Conservation (phyloP, 2,888 invertebrate genomes). For the Hedychridium roseum region DNA sequence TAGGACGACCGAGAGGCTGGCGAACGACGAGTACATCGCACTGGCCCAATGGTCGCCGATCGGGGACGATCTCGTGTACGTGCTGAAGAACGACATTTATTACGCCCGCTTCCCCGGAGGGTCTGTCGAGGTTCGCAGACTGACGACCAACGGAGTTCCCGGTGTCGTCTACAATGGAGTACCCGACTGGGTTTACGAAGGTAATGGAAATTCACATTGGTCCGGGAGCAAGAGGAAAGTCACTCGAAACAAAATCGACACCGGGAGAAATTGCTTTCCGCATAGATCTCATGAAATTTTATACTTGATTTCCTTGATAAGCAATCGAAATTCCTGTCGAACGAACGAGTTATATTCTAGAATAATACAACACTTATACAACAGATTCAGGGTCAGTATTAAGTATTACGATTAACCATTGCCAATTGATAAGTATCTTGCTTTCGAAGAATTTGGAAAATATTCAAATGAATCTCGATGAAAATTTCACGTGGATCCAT, state of each 20-base stretch:
- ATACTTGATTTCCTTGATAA: conserved; percentile 7
- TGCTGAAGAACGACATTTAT: conserved; percentile 76
- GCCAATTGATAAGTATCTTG: too few species aligned
- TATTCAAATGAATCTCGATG: too few species aligned
- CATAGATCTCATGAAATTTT: neutral
- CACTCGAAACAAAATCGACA: neutral
- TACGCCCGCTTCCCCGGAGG: conserved; percentile 60
- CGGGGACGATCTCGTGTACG: conserved; percentile 70
- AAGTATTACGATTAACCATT: too few species aligned
- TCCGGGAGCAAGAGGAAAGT: too few species aligned
- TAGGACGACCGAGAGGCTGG: conserved; percentile 66
- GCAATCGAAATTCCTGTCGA: neutral
- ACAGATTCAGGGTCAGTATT: too few species aligned
- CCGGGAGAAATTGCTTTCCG: neutral
- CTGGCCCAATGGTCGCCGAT: conserved; percentile 70
- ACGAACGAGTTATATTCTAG: neutral
- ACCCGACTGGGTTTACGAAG: conserved; percentile 95
- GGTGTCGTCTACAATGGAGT: conserved; percentile 81
- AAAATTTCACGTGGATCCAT: too few species aligned
- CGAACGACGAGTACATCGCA: conserved; percentile 68
- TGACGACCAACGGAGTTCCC: conserved; percentile 71
- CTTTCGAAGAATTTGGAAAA: too few species aligned
- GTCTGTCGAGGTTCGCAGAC: conserved; percentile 54
- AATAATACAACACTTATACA: too few species aligned
- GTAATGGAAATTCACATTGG: conserved; percentile 60